Base-by-base conservation (phyloP, 2,797 vertebrate species). In the Gorsachius magnificus region DNA sequence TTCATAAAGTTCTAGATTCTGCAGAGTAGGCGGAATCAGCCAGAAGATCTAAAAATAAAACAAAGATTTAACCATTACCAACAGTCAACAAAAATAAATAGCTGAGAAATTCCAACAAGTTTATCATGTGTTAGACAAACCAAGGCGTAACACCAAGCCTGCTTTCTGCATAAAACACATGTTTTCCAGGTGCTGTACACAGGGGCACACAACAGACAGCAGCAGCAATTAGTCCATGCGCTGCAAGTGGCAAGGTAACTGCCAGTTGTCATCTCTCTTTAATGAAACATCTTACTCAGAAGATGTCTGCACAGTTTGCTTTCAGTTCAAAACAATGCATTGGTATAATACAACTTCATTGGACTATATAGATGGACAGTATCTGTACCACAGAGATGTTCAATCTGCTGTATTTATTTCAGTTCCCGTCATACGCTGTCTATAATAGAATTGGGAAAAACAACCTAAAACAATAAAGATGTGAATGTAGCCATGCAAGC, bases 1-100 rank as follows among this genome's bases (percentile, higher is more conserved):
- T 97, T 99, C 99, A 41, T 99, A 99, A 85, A 99, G 98, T 43
- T 99, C 98, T 81, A 99, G 98, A 97, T 99, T 99, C 97, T 99
- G 98, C 92, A 98, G 95, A 76, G 99, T 99, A 38, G 99, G 99
- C 15, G 99, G 99, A 93, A 99, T 99, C 95, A 99, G 98, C 99
- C 99, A 99, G 95, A 99, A 99, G 86, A 99, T 99, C 99, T 99
- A 97, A 90, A 97, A 95, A 96, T 48, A 90, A 83, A 94, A 50
- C 11, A 20, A 53, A 58, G 51, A 85, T 91, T 92, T 91, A 86
- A 92, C 82, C 72, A 25, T 91, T 89, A 92, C n/a, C 43, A 81
- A 71, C 33, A 72, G 82, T 71, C 50, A 75, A 93, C 38, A 74
- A 74, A 86, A 89, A 79, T 9, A 83, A 54, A 46, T 3, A 94